A percentile compares a stretch with the other conserved stretches of the same genome.
These are phyloP conservation scores for Venturia canescens DNA, from an alignment of 1,140 invertebrate species.

Conservation along the genomic window DNA sequence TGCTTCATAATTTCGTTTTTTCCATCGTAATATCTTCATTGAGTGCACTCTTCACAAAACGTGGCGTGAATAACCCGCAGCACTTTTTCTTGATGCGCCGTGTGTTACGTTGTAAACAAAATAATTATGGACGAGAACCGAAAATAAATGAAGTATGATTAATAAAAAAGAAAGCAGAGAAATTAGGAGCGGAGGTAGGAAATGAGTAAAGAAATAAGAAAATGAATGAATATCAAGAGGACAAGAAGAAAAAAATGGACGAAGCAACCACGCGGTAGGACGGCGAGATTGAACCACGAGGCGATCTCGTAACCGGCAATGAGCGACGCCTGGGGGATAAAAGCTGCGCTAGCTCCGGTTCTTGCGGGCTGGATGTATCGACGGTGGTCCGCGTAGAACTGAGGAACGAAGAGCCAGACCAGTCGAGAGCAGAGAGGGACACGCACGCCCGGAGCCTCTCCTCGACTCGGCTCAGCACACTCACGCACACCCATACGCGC, in stretches of 20 bases:
- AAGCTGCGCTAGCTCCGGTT: constrained; percentile 8
- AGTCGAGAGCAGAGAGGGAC: constrained; percentile 18
- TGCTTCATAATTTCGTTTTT: no score
- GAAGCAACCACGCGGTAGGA: constrained; percentile 15
- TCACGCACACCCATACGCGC: constrained; percentile 12
- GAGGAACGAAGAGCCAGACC: constrained; percentile 56
- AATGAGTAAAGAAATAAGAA: background rate
- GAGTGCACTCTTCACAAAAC: constrained; percentile 1
- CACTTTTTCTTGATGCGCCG: background rate
- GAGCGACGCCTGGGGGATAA: constrained; percentile 23
- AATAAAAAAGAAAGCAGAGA: no score
- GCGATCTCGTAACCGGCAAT: constrained; percentile 17
- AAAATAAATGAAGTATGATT: no score
- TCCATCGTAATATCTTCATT: constrained; percentile 35
- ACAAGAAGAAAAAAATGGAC: constrained; percentile 17
- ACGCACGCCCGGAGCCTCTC: constrained; percentile 40
- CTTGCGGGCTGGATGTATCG: constrained; percentile 8
- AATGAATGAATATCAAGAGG: background rate
- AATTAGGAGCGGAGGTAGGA: background rate
- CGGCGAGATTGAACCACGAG: constrained; percentile 16
- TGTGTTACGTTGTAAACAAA: no score
- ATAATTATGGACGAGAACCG: no score
- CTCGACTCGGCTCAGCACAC: constrained; percentile 33
- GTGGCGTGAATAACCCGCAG: background rate
- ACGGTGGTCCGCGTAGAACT: constrained; percentile 62